Evolutionary conservation across 2,888 invertebrate genomes (phyloP).

Genomic region (Linnaemya tessellans): DNA sequence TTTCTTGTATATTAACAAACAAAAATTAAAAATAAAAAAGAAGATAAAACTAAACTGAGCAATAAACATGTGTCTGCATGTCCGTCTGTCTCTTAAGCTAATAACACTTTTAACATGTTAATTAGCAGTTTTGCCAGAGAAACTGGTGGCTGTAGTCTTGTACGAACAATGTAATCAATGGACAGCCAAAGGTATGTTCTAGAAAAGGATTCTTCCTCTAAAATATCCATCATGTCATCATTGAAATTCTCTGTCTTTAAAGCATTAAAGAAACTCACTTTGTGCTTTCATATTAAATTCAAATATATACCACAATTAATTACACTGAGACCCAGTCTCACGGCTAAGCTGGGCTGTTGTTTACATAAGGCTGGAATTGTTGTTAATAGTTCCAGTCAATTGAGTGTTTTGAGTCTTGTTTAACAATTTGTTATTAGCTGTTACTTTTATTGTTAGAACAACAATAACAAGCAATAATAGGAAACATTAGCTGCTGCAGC

Average conservation of each 20-base stretch:
- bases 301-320: conserved; percentile 58
- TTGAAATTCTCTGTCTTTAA: conserved; percentile 48
- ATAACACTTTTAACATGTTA: conserved; percentile 68
- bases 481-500: conserved; percentile 41
- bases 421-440: conserved; percentile 52
- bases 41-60: not conserved
- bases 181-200: conserved; percentile 18
- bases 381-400: not conserved
- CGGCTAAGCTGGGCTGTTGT: not conserved
- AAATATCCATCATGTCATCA: conserved; percentile 38
- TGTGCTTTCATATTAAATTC: conserved; percentile 56
- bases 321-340: conserved; percentile 28
- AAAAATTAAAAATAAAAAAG: not conserved
- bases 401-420: conserved; percentile 3
- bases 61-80: not conserved
- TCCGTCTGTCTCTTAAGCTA: conserved; percentile 19
- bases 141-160: conserved; percentile 1
- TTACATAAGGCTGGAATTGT: too few relatives aligned
- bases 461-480: conserved; percentile 25
- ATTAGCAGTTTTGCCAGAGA: conserved; percentile 53
- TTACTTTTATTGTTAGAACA: conserved; percentile 26
- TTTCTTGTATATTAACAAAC: conserved; percentile 8
- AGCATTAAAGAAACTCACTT: conserved; percentile 12
- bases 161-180: conserved; percentile 54
- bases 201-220: conserved; percentile 36